Evolutionary conservation across 64 coral and sea anemone species (phyloP), one percentile per base, ranked within the genome.

Genomic region (Montipora cactus): DNA sequence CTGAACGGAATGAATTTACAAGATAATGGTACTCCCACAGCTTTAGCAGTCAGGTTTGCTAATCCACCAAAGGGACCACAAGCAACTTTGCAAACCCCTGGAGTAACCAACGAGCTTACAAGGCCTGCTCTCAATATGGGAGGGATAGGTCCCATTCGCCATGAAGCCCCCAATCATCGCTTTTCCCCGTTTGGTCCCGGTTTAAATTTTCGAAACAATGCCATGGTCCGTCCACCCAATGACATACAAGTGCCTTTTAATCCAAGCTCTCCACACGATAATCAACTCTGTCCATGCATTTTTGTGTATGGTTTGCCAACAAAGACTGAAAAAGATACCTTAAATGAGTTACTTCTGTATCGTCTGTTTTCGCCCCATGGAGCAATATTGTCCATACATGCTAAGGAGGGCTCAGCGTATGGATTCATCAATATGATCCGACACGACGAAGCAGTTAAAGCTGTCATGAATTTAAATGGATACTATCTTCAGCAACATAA

Each of bases 1-100:
- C 67, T 99, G 79, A 99, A 99, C 87, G 94, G 93, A 14, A 90
- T 84, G 88, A 84, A 78, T 74, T 89, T 94, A 61, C 76, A 49
- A 16, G 76, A 76, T 46, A 83, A 91, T 47, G 95, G 95, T 48
- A 76, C 89, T 20, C 25, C 45, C 5, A 55, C 62, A 5, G 94
- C 94, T 70, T 75, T 99, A 3, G 92, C 92, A 7, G 98, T 99
- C 50, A 94, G 96, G 53, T 99, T 99, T 95, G 98, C 98, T 67
- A 99, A 99, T 75, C 95, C 98, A 47, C 98, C 98, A 0, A 97
- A 97, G 21, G 84, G 82, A 20, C 67, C 45, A 15, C 66, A 92
- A 44, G 78, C 93, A 57, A 57, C 53, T 57, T 57, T 57, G 11
- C 53, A 6, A 57, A 11, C 53, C 0, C 44, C 58, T 80, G 7